Evolutionary conservation across 2,888 invertebrate genomes (phyloP), one percentile per base, ranked within the genome.

Genomic region (Cataglyphis rosenhaueri): DNA sequence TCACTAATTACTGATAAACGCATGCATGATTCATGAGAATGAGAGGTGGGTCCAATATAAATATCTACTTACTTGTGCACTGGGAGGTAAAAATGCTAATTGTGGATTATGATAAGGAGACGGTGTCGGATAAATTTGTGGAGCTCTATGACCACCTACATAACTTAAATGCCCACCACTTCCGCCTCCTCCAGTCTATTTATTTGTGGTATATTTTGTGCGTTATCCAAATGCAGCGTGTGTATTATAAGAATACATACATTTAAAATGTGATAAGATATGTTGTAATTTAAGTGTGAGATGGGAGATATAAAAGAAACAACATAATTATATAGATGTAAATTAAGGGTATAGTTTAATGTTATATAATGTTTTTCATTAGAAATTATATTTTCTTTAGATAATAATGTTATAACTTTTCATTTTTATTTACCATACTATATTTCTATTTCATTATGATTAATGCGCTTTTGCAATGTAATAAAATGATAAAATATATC

Each of bases 71-170:
- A 90, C 94, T 94, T 94, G 93, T 85, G 92, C 91, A 89, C 93
- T 93, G 84, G 94, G 94, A 87, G 94, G 93, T 91, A 94, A 94
- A 89, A 94, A 94, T 92, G 94, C 94, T 92, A 93, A 92, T 90
- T 94, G 94, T 88, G 94, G 94, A 90, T 94, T 94, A 92, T 92
- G 91, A 92, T 94, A 94, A 85, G 93, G 94, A 86, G 94, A 94
- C 88, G 92, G 93, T 88, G 92, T 93, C 84, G 94, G 94, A 92
- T 94, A 94, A 86, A 94, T 93, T 92, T 94, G 94, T 41, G 94
- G 94, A 88, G 93, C 94, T 92, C 93, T 92, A 89, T 94, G 93
- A 90, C 93, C 92, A 90, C 93, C 94, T 70, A 93, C 88, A 89
- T 94, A 94, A 91, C 92, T 90, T 88, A 93, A 92, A 91, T 94